Conservation (phyloP, 2,888 invertebrate genomes). For the Hemithea aestivaria region DNA sequence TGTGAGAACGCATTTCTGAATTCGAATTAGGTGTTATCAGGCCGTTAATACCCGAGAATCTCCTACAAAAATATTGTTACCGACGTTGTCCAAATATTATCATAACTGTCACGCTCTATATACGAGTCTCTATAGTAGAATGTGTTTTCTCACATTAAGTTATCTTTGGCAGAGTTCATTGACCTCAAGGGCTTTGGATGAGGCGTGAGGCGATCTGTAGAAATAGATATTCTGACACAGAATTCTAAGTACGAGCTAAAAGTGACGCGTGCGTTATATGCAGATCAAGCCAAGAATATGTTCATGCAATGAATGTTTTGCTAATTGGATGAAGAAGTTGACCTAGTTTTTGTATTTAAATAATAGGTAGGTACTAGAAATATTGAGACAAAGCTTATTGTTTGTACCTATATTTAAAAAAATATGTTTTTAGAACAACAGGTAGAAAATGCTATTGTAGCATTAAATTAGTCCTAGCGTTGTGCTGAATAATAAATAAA, state of each 20-base stretch:
- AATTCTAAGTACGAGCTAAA: slow-evolving; percentile 23
- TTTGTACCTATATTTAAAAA: no score
- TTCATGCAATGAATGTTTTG: slow-evolving; percentile 1
- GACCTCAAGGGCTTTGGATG: slow-evolving; percentile 50
- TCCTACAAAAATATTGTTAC: slow-evolving; percentile 29
- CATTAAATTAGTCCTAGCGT: no score
- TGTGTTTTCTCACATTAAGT: slow-evolving; percentile 53
- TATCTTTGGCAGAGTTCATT: slow-evolving; percentile 49
- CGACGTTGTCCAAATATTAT: slow-evolving; percentile 43
- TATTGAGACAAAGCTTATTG: no score
- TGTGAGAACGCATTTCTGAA: no score
- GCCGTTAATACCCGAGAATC: no score
- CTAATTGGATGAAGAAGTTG: not conserved
- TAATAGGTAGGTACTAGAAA: no score
- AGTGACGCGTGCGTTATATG: slow-evolving; percentile 24
- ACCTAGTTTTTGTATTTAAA: not conserved
- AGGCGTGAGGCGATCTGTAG: slow-evolving; percentile 35
- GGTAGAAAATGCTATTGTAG: no score
- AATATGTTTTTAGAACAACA: no score
- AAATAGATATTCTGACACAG: slow-evolving; percentile 29
- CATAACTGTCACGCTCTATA: slow-evolving; percentile 40
- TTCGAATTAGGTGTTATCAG: no score
- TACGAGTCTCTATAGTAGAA: slow-evolving; percentile 44
- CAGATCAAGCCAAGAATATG: slow-evolving; percentile 21
- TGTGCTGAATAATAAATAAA: no score